A percentile compares a stretch with the other conserved stretches of the same genome.
Conservation (phyloP, 2,113 vertebrate species). For the Leucopsar rothschildi region DNA sequence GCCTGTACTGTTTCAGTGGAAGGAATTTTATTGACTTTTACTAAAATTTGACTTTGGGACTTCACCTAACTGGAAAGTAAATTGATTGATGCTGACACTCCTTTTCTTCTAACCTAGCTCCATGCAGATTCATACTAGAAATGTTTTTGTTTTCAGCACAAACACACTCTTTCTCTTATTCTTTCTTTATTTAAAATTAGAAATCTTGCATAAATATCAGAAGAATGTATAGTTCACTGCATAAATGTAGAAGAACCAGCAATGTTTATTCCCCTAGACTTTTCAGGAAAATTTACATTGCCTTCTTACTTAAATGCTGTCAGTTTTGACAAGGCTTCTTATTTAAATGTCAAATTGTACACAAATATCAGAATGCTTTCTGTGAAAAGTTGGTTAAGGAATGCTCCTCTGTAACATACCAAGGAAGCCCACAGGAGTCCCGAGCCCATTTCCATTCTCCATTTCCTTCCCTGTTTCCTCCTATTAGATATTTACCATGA, state of each 20-base stretch:
- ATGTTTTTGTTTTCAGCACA: neutral
- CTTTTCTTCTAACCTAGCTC: neutral
- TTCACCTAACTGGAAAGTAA: conserved; percentile 18
- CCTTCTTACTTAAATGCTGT: neutral
- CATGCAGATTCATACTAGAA: neutral
- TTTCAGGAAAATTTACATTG: neutral
- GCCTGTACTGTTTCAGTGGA: neutral
- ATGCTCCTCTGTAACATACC: neutral
- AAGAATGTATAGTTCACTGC: neutral
- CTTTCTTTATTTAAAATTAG: neutral
- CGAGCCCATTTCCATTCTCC: neutral
- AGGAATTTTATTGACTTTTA: conserved; percentile 11
- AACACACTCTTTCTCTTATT: neutral
- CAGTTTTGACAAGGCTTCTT: neutral
- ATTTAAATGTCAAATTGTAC: neutral
- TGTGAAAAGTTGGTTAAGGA: neutral
- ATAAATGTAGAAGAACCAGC: neutral
- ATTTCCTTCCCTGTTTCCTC: conserved; percentile 10
- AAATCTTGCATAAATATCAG: neutral
- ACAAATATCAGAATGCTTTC: neutral
- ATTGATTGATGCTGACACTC: conserved; percentile 4
- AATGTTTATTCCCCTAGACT: neutral
- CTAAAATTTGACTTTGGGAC: conserved; percentile 25
- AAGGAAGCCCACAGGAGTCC: neutral
- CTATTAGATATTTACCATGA: neutral